Evolutionary conservation across 1,140 invertebrate genomes (phyloP), one percentile per base, ranked within the genome.

Genomic region (Hesperophylax magnus): DNA sequence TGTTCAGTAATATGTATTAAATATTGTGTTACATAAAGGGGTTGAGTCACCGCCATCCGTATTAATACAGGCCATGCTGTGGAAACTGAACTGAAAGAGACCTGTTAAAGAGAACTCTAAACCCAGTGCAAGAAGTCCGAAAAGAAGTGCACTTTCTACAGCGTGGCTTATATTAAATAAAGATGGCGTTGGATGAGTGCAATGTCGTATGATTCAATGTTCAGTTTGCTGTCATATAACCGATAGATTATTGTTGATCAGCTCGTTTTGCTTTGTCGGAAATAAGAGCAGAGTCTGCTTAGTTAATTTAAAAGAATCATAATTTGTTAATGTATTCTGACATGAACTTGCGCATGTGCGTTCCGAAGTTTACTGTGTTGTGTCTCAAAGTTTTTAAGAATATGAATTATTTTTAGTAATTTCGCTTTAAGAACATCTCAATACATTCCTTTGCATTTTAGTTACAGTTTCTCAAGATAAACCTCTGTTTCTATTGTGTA

Each of bases 391-490:
- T 18, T 18, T n/a, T 58, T 58, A 58, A 18, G 56, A 58, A 58
- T 18, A 58, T 58, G 9, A 58, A 58, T 58, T 58, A 58, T 58
- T 18, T 58, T 18, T 58, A 18, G n/a, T 18, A 67, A 17, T 17
- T 67, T 31, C n/a, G 17, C n/a, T 14, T 27, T 17, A 27, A 67
- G 63, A 67, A 27, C 63, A 53, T 71, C 18, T 20, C 67, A 71
- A 24, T 47, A 52, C 67, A 71, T 71, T 71, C 67, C 67, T 71
- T 31, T 3, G 67, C 24, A 22, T 71, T 18, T 71, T 67, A 71
- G 67, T 71, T 9, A 47, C 67, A 52, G 67, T 53, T 53, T 53
- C 67, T 71, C 67, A 24, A n/a, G 67, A 71, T 14, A 71, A 18
- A 22, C 56, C 24, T 61, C 58, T 61, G 58, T 67, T 67, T 67